Percentiles rank a stretch among this genome's conserved stretches.
Conservation (phyloP, 2,797 vertebrate genomes). For the Dermochelys coriacea region DNA sequence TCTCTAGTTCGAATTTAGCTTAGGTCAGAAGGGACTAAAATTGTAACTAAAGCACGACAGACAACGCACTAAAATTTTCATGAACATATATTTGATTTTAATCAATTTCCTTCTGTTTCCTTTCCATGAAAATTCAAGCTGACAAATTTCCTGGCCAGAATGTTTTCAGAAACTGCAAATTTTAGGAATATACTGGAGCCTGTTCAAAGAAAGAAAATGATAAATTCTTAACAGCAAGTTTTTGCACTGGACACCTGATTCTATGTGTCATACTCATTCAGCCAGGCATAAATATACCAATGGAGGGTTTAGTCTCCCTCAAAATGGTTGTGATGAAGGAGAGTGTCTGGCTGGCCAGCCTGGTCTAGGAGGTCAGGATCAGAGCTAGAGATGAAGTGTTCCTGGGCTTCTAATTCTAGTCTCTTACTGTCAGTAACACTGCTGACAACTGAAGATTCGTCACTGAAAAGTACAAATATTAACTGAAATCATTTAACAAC, state of each 20-base stretch:
- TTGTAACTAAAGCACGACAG: not conserved
- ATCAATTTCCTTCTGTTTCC: not conserved
- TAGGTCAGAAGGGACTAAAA: not conserved
- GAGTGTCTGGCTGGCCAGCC: not conserved
- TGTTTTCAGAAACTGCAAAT: conserved; percentile 12
- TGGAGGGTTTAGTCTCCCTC: not conserved
- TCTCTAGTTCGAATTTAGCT: not conserved
- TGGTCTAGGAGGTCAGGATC: not conserved
- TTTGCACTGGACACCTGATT: not conserved
- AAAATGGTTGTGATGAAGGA: not conserved
- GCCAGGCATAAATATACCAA: not conserved
- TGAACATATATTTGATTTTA: not conserved
- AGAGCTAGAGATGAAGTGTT: not conserved
- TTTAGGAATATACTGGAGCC: conserved; percentile 6
- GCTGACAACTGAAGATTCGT: not conserved
- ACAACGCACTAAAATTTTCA: not conserved
- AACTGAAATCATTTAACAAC: not conserved
- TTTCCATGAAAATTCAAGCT: not conserved
- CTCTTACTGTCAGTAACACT: not conserved
- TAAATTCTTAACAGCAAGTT: conserved; percentile 60
- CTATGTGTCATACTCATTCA: not conserved
- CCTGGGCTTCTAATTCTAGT: not conserved
- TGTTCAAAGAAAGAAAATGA: conserved; percentile 29
- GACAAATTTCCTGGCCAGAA: not conserved
- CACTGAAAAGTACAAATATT: not conserved